Percentiles rank a stretch among this genome's conserved stretches.
Conservation (phyloP, 2,797 vertebrate genomes). For the Ataeniobius toweri region DNA sequence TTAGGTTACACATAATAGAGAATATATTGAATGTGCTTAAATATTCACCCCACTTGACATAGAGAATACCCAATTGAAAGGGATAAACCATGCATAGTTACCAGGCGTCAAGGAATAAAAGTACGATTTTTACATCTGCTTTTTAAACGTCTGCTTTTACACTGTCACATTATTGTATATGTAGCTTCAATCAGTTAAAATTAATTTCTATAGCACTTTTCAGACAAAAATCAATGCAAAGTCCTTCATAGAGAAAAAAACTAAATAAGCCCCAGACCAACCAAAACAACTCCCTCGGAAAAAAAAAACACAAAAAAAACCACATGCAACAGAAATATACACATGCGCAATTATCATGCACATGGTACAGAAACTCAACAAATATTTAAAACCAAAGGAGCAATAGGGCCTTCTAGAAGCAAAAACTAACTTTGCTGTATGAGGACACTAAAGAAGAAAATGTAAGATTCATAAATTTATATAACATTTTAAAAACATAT, state of each 20-base stretch:
- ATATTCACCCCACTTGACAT: not conserved
- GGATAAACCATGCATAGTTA: not conserved
- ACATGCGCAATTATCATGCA: not conserved
- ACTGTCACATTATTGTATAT: not conserved
- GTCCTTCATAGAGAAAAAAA: not conserved
- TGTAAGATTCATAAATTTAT: no score
- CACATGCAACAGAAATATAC: not conserved
- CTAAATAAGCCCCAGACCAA: not conserved
- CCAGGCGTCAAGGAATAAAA: not conserved
- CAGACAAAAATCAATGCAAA: not conserved
- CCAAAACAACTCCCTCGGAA: not conserved
- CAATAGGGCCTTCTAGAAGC: not conserved
- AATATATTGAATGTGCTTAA: not conserved
- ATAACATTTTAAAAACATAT: no score
- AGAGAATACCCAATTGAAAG: not conserved
- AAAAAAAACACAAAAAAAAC: not conserved
- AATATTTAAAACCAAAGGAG: not conserved
- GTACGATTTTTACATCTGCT: not conserved
- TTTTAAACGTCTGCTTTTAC: not conserved
- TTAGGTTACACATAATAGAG: not conserved
- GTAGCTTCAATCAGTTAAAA: not conserved
- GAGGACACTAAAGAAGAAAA: no score
- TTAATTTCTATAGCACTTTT: not conserved
- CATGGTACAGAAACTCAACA: not conserved
- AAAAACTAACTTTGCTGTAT: not conserved